Evolutionary conservation across 2,797 vertebrate species (phyloP).

Genomic region (Amazonetta brasiliensis): DNA sequence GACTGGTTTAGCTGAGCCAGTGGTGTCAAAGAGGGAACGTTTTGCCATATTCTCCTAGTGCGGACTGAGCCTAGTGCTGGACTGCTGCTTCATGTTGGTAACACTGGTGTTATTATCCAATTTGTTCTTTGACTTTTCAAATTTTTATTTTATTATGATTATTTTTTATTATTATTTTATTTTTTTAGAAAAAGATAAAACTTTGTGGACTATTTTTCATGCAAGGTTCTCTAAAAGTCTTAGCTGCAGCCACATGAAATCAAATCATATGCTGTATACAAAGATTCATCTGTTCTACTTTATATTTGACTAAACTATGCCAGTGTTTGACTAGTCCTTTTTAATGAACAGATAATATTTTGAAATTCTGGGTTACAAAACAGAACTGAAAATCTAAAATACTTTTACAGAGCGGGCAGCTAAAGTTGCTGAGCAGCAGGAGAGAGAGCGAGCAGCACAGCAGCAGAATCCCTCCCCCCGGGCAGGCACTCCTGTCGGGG

Average conservation of each 20-base stretch:
- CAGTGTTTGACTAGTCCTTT: slow-evolving; percentile 84
- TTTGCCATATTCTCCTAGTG: slow-evolving; percentile 30
- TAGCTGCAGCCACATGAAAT: slow-evolving; percentile 77
- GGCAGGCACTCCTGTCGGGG: slow-evolving; percentile 98
- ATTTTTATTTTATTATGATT: slow-evolving; percentile 25
- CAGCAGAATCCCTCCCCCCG: slow-evolving; percentile 93
- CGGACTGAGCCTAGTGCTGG: slow-evolving; percentile 24
- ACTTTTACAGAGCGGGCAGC: slow-evolving; percentile 96
- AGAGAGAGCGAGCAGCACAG: slow-evolving; percentile 94
- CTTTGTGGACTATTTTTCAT: slow-evolving; percentile 78
- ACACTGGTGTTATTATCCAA: slow-evolving; percentile 76
- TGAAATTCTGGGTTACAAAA: slow-evolving; percentile 84
- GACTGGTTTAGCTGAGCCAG: slow-evolving; percentile 37
- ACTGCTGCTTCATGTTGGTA: slow-evolving; percentile 73
- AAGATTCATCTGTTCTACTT: slow-evolving; percentile 78
- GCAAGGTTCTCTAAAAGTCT: slow-evolving; percentile 72
- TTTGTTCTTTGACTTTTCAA: slow-evolving; percentile 58
- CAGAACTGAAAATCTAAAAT: slow-evolving; percentile 88
- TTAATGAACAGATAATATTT: slow-evolving; percentile 85
- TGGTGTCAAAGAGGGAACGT: slow-evolving; percentile 28
- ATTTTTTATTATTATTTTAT: neutral
- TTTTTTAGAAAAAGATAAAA: slow-evolving; percentile 47
- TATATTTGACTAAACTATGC: slow-evolving; percentile 82
- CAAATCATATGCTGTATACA: slow-evolving; percentile 77
- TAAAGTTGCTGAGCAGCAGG: slow-evolving; percentile 99